phyloP scores from a whole-genome alignment of 2,797 vertebrate genomes.

The Poecilia velifera region DNA sequence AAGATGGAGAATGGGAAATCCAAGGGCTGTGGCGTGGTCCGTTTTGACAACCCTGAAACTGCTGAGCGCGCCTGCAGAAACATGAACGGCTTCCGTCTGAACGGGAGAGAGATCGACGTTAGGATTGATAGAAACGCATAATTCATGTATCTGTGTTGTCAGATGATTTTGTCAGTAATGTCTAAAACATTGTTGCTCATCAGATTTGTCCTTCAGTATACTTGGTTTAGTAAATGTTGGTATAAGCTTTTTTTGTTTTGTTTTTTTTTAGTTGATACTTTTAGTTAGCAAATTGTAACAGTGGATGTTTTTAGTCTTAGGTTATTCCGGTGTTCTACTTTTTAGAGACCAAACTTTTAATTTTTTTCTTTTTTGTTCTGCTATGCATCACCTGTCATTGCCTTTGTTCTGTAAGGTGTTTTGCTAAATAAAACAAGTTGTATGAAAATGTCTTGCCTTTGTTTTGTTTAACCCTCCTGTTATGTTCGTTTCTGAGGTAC shows the following conservation, averaged over 20 bases:
- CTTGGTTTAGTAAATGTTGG: constrained; percentile 59
- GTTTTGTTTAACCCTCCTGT: neutral
- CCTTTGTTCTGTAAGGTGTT: constrained; percentile 78
- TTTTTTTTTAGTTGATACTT: constrained; percentile 17
- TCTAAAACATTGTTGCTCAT: constrained; percentile 31
- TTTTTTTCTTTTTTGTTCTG: constrained; percentile 40
- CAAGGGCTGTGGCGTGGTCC: constrained; percentile 95
- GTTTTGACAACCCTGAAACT: constrained; percentile 94
- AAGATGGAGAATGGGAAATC: constrained; percentile 99
- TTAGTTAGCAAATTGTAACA: constrained; percentile 54
- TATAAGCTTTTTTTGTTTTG: constrained; percentile 14
- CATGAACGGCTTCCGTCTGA: constrained; percentile 96
- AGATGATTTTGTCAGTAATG: constrained; percentile 35
- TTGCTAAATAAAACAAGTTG: constrained; percentile 82
- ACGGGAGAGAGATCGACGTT: constrained; percentile 95
- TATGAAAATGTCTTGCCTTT: constrained; percentile 22
- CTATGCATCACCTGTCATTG: constrained; percentile 61
- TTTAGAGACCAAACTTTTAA: constrained; percentile 79
- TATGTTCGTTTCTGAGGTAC: too few relatives aligned
- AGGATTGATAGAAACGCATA: constrained; percentile 96
- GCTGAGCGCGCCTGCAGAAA: constrained; percentile 93
- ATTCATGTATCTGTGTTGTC: constrained; percentile 52
- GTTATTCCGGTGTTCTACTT: constrained; percentile 28
- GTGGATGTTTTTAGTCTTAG: constrained; percentile 66
- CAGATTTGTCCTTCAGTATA: constrained; percentile 38